A percentile compares a stretch with the other conserved stretches of the same genome.
Evolutionary conservation across 2,888 invertebrate species (phyloP).

Genomic region (Pristionchus mayeri): DNA sequence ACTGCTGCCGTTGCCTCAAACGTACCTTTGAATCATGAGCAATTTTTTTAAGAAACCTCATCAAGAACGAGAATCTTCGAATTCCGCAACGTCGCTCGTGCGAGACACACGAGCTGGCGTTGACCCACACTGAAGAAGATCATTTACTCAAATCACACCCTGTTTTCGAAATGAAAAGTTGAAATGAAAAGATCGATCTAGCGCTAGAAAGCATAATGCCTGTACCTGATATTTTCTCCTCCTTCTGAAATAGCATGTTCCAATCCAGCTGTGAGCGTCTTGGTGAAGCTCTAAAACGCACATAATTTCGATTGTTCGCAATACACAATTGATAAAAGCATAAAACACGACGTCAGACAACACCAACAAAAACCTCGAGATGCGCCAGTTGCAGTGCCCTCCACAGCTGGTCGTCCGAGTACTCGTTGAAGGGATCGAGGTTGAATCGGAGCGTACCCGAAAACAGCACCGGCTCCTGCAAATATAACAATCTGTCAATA

Average conservation of each 20-base stretch:
- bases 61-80: constrained; percentile 45
- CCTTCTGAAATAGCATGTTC: constrained; percentile 63
- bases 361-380: too few relatives aligned
- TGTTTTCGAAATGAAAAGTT: neutral
- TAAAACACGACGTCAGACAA: too few relatives aligned
- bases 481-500: neutral
- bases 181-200: too few relatives aligned
- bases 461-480: constrained; percentile 72
- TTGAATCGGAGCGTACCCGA: constrained; percentile 74
- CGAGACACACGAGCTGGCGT: constrained; percentile 46
- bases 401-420: constrained; percentile 65
- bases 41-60: neutral
- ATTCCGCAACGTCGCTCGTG: constrained; percentile 38
- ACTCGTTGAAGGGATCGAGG: constrained; percentile 69
- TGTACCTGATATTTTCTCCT: constrained; percentile 71
- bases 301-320: too few relatives aligned
- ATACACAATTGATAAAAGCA: too few relatives aligned
- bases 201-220: too few relatives aligned
- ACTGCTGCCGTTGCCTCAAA: constrained; percentile 47
- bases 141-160: neutral
- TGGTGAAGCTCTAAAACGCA: constrained; percentile 52
- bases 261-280: constrained; percentile 56
- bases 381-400: constrained; percentile 68
- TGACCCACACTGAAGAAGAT: constrained; percentile 35
- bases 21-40: neutral